Evolutionary conservation across 2,797 vertebrate species (phyloP), one percentile per base, ranked within the genome.

Genomic region (Petrocephalus sullivani): DNA sequence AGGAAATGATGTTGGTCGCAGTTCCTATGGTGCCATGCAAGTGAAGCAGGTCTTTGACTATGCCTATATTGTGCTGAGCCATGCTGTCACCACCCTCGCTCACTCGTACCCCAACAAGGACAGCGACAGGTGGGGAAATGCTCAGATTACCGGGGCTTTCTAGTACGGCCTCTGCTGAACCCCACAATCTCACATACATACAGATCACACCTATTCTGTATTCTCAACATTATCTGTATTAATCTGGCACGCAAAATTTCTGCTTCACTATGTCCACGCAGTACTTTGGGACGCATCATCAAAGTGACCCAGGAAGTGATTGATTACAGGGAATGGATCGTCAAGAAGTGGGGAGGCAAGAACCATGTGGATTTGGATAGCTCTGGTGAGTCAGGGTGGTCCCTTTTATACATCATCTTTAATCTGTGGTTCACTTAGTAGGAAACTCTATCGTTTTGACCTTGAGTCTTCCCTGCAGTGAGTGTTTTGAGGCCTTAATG

Each of bases 1-100:
- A 99, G 98, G 97, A 88, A 99, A 99, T 28, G 98, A 99, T 5
- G 98, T 99, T 81, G 98, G 98, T 90, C 96, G 98, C 92, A 99
- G 98, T 90, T 99, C 98, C 61, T 99, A 99, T 0, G 98, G 98
- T 89, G 98, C 98, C 94, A 97, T 99, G 96, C 97, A 98, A 90
- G 98, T 99, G 92, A 98, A 98, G 91, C 97, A 99, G 93, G 97
- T 98, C 92, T 98, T 99, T 85, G 98, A 99, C 93, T 99, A 99
- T 8, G 98, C 98, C 90, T 99, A 99, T 95, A 98, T 97, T 71
- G 96, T 99, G 88, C 97, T 99, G 91, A 96, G 97, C 91, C 98
- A 98, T 1, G 98, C 98, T 0, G 97, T 99, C 89, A 97, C 97
- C 0, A 97, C 98, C 0, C 97, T 99, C 0, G 98, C 98, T 56